A percentile compares a stretch with the other conserved stretches of the same genome.
phyloP scores from a whole-genome alignment of 2,113 vertebrate genomes.

The Hyaena hyaena region DNA sequence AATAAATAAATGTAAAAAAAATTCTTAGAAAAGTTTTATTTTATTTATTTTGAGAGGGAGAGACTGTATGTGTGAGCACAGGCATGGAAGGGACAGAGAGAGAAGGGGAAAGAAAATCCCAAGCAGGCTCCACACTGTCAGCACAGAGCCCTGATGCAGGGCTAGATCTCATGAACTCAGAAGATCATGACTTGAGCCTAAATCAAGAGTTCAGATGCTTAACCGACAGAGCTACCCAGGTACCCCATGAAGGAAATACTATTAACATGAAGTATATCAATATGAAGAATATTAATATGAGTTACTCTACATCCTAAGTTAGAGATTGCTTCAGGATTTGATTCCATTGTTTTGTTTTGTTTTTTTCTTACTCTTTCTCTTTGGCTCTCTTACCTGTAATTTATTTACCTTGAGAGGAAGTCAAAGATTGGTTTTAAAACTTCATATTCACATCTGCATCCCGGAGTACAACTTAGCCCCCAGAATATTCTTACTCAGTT shows the following conservation, averaged over 20 bases:
- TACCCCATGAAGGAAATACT: background rate
- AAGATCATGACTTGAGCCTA: too few relatives aligned
- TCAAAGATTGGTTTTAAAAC: background rate
- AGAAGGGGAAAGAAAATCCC: too few relatives aligned
- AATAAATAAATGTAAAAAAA: too few relatives aligned
- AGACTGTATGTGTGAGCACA: too few relatives aligned
- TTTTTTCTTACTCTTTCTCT: background rate
- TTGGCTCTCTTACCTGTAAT: background rate
- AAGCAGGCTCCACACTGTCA: too few relatives aligned
- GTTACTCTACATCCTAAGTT: background rate
- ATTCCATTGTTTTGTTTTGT: background rate
- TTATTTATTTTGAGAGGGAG: too few relatives aligned
- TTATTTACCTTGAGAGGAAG: background rate
- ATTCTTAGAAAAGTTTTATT: too few relatives aligned
- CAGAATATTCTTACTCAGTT: background rate
- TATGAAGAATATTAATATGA: background rate
- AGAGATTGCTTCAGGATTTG: background rate
- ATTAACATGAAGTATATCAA: background rate
- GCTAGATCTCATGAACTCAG: too few relatives aligned
- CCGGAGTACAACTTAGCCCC: background rate
- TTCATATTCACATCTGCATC: conserved; percentile 15
- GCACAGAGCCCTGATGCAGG: too few relatives aligned
- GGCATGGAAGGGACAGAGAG: too few relatives aligned
- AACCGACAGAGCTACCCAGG: too few relatives aligned
- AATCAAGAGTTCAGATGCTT: too few relatives aligned